Evolutionary conservation across 2,113 vertebrate species (phyloP), one percentile per base, ranked within the genome.

Genomic region (Uropsilus gracilis): DNA sequence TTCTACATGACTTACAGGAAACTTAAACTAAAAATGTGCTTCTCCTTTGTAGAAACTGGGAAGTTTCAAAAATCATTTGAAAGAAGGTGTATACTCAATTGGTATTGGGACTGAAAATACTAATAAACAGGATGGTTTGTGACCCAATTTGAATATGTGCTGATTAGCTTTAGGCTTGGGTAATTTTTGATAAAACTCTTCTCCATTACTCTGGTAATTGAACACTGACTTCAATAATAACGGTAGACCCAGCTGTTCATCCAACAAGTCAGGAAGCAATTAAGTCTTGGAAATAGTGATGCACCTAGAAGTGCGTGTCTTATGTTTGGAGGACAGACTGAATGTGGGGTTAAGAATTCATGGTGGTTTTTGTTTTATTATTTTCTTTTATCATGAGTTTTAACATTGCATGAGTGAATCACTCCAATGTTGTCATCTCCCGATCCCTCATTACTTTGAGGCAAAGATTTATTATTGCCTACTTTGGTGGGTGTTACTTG

Each of bases 381-480:
- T 84, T 72, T 94, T 39, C 37, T 83, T 81, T 87, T 13, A 61
- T 12, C n/a, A 4, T 86, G 64, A 93, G 59, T 22, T 95, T 94
- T 89, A 72, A 89, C 50, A 50, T 28, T 50, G 37, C 20, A 81
- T 1, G 2, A 90, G 5, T 87, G 50, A 91, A 48, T 57, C 32
- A 2, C 81, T 75, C 16, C 55, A 86, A 30, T 59, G 14, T 86
- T 80, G 55, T 87, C 91, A 75, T 91, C 61, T 85, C 26, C 9
- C 0, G 1, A 86, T 55, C 30, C 9, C 24, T 95, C 57, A 75
- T 93, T 94, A 97, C 73, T 90, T 87, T 78, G 66, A 95, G 50
- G 44, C 80, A 90, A 91, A 93, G 50, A 94, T 94, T 77, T 94
- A 91, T 90, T 93, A 64, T 95, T 95, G 24, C 10, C 50, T 96